phyloP scores from a whole-genome alignment of 2,113 vertebrate species.

The Potamarius usumacintae region DNA sequence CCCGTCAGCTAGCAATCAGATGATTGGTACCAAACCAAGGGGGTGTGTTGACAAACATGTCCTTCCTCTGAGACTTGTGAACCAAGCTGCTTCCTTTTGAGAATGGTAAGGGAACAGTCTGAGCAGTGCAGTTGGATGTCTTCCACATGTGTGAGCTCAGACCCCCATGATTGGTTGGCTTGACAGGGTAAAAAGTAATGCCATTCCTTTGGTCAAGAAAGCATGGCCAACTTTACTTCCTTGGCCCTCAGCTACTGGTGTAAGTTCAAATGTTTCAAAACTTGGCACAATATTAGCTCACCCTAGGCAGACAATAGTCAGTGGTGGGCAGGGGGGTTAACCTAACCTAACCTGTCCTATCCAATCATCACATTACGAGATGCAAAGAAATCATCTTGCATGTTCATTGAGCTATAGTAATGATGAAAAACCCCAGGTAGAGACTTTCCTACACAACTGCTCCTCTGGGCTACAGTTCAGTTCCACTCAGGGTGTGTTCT shows the following conservation, averaged over 20 bases:
- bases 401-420: no score
- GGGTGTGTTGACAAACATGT: not conserved
- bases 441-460: not conserved
- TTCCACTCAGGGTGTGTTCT: not conserved
- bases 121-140: not conserved
- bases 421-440: not conserved
- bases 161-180: not conserved
- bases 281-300: no score
- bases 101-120: not conserved
- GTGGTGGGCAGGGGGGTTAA: no score
- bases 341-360: no score
- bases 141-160: not conserved
- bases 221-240: not conserved
- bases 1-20: not conserved
- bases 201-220: no score
- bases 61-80: fast-evolving
- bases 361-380: no score
- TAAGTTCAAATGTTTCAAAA: no score
- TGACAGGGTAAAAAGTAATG: not conserved
- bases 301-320: no score
- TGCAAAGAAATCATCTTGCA: no score
- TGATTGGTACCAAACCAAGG: not conserved
- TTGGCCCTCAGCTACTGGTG: not conserved
- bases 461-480: slow-evolving; percentile 47
- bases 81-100: not conserved